Evolutionary conservation across 2,797 vertebrate genomes (phyloP), one percentile per base, ranked within the genome.

Genomic region (Pangasius macronema): DNA sequence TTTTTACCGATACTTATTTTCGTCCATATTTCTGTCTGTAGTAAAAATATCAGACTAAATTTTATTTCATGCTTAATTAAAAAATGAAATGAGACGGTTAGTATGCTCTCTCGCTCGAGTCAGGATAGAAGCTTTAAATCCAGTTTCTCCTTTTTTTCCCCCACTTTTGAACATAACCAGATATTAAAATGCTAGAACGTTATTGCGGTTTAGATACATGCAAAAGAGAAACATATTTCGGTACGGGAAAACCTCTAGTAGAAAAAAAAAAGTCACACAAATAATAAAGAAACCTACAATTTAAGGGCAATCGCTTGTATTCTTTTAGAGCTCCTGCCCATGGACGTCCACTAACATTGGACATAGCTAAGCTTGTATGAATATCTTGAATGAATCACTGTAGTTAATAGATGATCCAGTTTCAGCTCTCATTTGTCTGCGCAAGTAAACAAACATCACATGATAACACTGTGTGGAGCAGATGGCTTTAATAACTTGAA

Each of bases 401-500:
- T 30, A 30, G 39, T 84, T 77, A 82, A 83, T 55, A 63, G 39
- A 87, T 55, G 80, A 82, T 79, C 65, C 84, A 83, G 80, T 89
- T 85, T 86, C 85, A 82, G 76, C 27, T 87, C 82, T 80, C 36
- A 30, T 59, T 55, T 61, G 70, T 82, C 79, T 51, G 51, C 20
- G 33, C 67, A 59, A 36, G 79, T 57, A 53, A 80, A 42, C 70
- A 63, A 36, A 46, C 83, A 68, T 90, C 84, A 65, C 75, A 86
- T 67, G 57, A 79, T 7, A 27, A 65, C 53, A 4, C 72, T 83
- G 36, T 57, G 85, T 30, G 85, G 77, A 90, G 89, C 89, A 86
- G 86, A 91, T 91, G 88, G 85, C 59, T 91, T 90, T 91, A 91
- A 91, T 91, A 90, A 87, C 83, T 70, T 65, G 75, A 88, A 83